Percentiles rank a stretch among this genome's conserved stretches.
Conservation (phyloP, 2,797 vertebrate genomes). For the Smutsia temminckii region DNA sequence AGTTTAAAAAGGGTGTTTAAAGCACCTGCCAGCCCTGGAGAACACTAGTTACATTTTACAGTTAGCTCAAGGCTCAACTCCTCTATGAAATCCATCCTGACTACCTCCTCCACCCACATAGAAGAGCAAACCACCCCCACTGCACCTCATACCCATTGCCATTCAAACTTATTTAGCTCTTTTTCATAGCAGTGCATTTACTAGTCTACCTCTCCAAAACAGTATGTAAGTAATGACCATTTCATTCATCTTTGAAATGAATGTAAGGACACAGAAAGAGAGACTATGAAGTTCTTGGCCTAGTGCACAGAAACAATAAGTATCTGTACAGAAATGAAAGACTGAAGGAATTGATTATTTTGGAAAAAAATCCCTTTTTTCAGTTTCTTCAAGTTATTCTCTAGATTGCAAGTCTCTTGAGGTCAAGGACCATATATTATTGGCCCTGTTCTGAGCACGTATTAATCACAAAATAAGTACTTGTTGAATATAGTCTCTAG, state of each 20-base stretch:
- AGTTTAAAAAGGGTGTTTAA: not conserved
- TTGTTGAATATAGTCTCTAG: not conserved
- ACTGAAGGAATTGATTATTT: not conserved
- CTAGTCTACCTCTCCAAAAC: not conserved
- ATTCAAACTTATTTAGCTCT: not conserved
- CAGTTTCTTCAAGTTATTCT: constrained; percentile 7
- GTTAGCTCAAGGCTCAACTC: not conserved
- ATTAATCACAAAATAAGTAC: not conserved
- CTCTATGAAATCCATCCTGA: not conserved
- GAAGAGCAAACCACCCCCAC: not conserved
- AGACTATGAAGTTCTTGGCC: not conserved
- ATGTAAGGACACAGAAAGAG: not conserved
- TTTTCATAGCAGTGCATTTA: not conserved
- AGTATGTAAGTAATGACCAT: not conserved
- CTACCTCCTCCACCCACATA: not conserved
- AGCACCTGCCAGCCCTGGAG: not conserved
- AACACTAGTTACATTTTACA: not conserved
- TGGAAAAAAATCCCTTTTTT: not conserved
- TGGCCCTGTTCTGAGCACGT: not conserved
- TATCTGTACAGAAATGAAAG: not conserved
- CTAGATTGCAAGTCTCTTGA: not conserved
- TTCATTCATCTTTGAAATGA: constrained; percentile 35
- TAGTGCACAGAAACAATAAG: not conserved
- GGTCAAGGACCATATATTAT: not conserved
- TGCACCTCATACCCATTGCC: no score